These are phyloP conservation scores for Staurois parvus DNA, from an alignment of 2,797 vertebrate genomes.

Conservation along the genomic window DNA sequence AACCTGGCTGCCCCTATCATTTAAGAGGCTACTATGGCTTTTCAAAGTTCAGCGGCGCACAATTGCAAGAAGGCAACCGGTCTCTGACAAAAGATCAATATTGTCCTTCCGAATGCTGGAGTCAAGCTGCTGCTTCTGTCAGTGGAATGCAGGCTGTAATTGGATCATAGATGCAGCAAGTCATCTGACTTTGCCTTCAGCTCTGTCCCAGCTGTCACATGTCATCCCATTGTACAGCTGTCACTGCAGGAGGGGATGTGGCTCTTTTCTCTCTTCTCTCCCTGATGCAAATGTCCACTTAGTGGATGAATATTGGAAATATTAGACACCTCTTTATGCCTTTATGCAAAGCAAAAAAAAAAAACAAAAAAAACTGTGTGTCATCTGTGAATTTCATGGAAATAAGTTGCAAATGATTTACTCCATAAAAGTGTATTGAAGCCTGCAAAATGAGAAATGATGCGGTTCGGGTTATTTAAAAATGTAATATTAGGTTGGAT, in stretches of 20 bases:
- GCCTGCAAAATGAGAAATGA: constrained; percentile 94
- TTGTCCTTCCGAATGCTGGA: constrained; percentile 92
- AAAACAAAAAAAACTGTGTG: constrained; percentile 79
- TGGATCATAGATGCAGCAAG: constrained; percentile 96
- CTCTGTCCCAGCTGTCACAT: constrained; percentile 99
- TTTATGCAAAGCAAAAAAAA: constrained; percentile 95
- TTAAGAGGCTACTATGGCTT: constrained; percentile 83
- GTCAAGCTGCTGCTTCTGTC: constrained; percentile 97
- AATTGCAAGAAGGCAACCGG: constrained; percentile 89
- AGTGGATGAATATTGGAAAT: constrained; percentile 95
- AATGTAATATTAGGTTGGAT: constrained; percentile 81
- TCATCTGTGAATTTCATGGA: constrained; percentile 98
- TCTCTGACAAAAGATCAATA: constrained; percentile 99
- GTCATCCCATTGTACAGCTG: constrained; percentile 95
- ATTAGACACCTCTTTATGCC: constrained; percentile 98
- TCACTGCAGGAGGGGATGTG: constrained; percentile 94
- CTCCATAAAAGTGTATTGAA: constrained; percentile 88
- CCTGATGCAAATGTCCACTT: constrained; percentile 99
- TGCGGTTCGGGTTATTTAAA: constrained; percentile 97
- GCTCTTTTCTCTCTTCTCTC: constrained; percentile 79
- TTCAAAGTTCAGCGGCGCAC: constrained; percentile 83
- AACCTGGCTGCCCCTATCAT: constrained; percentile 83
- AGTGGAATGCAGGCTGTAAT: constrained; percentile 97
- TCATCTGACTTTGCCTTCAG: constrained; percentile 88
- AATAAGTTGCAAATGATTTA: constrained; percentile 97